Evolutionary conservation across 37 sponge, comb jelly and placozoan species (phyloP), one percentile per base, ranked within the genome.

Genomic region (Crambe crambe): DNA sequence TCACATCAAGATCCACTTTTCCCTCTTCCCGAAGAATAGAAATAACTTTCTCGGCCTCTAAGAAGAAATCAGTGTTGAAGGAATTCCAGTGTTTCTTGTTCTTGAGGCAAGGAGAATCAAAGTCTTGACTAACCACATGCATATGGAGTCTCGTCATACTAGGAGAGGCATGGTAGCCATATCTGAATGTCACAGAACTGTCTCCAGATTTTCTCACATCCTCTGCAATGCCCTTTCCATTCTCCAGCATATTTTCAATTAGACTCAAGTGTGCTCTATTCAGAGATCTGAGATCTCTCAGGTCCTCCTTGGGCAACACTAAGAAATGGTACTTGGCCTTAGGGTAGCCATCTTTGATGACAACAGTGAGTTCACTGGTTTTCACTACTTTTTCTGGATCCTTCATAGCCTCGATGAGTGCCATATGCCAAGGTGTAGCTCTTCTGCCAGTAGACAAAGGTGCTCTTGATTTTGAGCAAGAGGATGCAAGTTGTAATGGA

Each of bases 11-110:
- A 8, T 64, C 79, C 8, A 92, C 78, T 30, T 80, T 86, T 32
- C 90, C 84, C 0, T 86, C 63, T 1, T 51, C 37, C 30, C 81
- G 66, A 37, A 95, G 73, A 68, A 76, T 68, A 5, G 63, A 30
- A n/a, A 95, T 85, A 22, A 95, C 43, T 9, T 73, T 58, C 57
- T 79, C 73, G 18, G 89, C 77, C 75, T 83, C 82, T 17, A 86
- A n/a, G 44, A 95, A 95, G 59, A 92, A 95, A 12, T 79, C 80
- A 36, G 96, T 76, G 25, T 90, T 95, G 35, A 95, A 95, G 3
- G 90, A 89, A 42, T 95, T 91, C 96, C 96, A 95, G 70, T 95
- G 96, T 51, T 95, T 95, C 74, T 92, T 92, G 18, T 72, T 73
- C 72, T 95, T 95, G 56, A 95, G 78, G 39, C 80, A 82, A n/a